Evolutionary conservation across 2,888 invertebrate genomes (phyloP).

Genomic region (Euplagia quadripunctaria): DNA sequence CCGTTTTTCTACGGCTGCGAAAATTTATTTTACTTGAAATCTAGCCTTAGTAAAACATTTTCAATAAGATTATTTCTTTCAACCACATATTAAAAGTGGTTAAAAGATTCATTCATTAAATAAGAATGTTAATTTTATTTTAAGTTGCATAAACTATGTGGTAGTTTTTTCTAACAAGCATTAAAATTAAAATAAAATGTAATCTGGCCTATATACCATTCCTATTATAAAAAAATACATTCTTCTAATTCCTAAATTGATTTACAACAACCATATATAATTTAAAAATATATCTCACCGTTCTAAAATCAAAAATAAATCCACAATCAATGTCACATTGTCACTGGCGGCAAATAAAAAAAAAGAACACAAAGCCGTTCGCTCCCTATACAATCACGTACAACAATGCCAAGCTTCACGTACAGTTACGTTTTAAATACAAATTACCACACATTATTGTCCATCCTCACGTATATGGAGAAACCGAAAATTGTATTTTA

Average conservation of each 20-base stretch:
- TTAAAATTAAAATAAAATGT: background rate
- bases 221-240: background rate
- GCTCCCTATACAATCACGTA: conserved; percentile 51
- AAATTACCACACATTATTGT: conserved; percentile 44
- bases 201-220: background rate
- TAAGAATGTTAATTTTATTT: too few species aligned
- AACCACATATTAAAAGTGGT: background rate
- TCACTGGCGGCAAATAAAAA: conserved; percentile 29
- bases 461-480: conserved; percentile 12
- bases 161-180: too few species aligned
- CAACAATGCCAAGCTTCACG: conserved; percentile 56
- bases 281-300: conserved; percentile 35
- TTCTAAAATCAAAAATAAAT: conserved; percentile 27
- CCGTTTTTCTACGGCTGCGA: too few species aligned
- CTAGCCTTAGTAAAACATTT: background rate
- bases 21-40: too few species aligned
- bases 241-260: background rate
- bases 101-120: background rate
- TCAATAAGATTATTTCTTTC: background rate
- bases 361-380: conserved; percentile 46
- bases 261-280: background rate
- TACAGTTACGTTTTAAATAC: conserved; percentile 62
- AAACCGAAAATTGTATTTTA: background rate
- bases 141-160: too few species aligned
- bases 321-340: conserved; percentile 41